Evolutionary conservation across 2,797 vertebrate genomes (phyloP), one percentile per base, ranked within the genome.

Genomic region (Pangasius sanitwongsei): DNA sequence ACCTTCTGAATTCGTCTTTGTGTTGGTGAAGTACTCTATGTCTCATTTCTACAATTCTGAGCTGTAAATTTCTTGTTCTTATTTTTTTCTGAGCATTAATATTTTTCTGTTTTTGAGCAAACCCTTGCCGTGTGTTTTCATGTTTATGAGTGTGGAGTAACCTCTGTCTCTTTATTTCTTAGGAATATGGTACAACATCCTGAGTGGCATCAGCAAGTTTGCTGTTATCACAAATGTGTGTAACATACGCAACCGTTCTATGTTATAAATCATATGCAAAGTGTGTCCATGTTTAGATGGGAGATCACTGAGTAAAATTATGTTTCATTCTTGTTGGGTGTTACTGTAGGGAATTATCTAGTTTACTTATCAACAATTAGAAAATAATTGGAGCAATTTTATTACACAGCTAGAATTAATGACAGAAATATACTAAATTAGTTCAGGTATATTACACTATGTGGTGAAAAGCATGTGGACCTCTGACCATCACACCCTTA

Each of bases 151-250:
- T 13, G 2, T 41, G 34, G 31, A 37, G 2, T 82, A 2, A 82
- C 4, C 41, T 89, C 18, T 70, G 11, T 5, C 20, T 55, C 48
- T 57, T 9, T 83, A 16, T 86, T 23, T 89, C 20, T 67, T 69
- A 93, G 92, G 92, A 87, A 92, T 92, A 85, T 92, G 92, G 91
- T 92, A 92, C 89, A 89, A 92, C 91, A 98, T 99, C 95, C 96
- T 99, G 91, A 98, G 96, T 90, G 96, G 97, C 88, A 98, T 99
- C 91, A 99, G 98, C 95, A 99, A 99, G 94, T 97, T 99, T 94
- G 98, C 98, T 83, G 98, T 99, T 91, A 99, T 99, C 95, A 99
- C 98, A 95, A 99, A 99, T 92, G 99, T 99, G 96, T 99, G 99
- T 98, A 94, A 94, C 11, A 74, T 85, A 83, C 41, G 9, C 13